Evolutionary conservation across 2,888 invertebrate genomes (phyloP).

Genomic region (Galeruca laticollis): DNA sequence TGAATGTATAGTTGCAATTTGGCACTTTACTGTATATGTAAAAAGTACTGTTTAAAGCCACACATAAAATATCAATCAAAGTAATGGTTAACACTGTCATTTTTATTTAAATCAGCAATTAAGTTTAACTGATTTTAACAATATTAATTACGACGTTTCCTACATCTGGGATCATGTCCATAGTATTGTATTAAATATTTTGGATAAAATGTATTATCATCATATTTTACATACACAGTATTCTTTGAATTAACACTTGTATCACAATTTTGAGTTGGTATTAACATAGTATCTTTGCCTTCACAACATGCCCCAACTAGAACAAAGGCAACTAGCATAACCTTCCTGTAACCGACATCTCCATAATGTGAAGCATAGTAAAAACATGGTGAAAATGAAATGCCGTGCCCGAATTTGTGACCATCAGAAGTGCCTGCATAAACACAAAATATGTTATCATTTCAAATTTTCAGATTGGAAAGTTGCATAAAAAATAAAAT

Average conservation of each 20-base stretch:
- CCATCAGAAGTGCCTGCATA: constrained; percentile 18
- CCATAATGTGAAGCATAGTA: constrained; percentile 29
- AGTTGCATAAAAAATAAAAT: too few species aligned
- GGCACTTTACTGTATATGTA: too few species aligned
- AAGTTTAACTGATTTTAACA: too few species aligned
- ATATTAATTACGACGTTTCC: neutral
- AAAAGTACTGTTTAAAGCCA: too few species aligned
- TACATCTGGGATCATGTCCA: neutral
- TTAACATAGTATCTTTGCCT: constrained; percentile 4
- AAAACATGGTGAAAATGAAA: constrained; percentile 17
- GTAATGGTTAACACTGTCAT: too few species aligned
- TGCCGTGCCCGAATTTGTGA: constrained; percentile 26
- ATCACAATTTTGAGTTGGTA: constrained; percentile 18
- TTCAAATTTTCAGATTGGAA: too few species aligned
- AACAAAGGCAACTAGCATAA: constrained; percentile 19
- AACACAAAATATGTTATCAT: too few species aligned
- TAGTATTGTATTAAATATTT: constrained; percentile 10
- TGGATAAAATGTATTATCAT: constrained; percentile 28
- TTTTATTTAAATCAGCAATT: too few species aligned
- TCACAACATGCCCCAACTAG: constrained; percentile 20
- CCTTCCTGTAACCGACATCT: constrained; percentile 4
- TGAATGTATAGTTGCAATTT: too few species aligned
- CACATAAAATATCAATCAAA: too few species aligned
- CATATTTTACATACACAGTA: constrained; percentile 28
- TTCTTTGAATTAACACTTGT: constrained; percentile 21